Conservation (phyloP, 2,888 invertebrate genomes). For the Dendrolimus houi region DNA sequence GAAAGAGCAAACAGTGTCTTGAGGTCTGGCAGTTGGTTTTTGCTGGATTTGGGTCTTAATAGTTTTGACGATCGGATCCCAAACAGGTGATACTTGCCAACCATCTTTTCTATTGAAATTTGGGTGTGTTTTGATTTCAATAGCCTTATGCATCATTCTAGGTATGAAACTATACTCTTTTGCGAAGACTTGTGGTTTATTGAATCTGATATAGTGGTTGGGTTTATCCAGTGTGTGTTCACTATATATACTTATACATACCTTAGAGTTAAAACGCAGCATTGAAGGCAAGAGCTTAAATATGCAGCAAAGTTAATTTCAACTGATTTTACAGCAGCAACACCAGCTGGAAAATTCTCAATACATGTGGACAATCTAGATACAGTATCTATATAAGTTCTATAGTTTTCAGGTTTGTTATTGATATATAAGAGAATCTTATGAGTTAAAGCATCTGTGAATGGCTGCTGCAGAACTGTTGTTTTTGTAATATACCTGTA, state of each 20-base stretch:
- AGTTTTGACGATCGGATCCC: too few relatives aligned
- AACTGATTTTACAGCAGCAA: constrained; percentile 28
- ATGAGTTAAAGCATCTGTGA: constrained; percentile 26
- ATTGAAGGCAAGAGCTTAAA: constrained; percentile 28
- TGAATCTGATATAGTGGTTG: too few relatives aligned
- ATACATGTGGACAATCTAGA: constrained; percentile 38
- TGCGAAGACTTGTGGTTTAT: too few relatives aligned
- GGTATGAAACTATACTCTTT: too few relatives aligned
- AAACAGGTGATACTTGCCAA: too few relatives aligned
- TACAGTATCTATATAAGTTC: constrained; percentile 25
- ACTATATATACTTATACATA: constrained; percentile 11
- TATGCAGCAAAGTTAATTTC: constrained; percentile 29
- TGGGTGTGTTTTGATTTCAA: too few relatives aligned
- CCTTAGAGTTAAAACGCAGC: constrained; percentile 34
- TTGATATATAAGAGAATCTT: constrained; percentile 22
- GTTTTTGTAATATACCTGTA: constrained; percentile 47
- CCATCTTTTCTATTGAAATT: too few relatives aligned
- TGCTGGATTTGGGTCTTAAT: too few relatives aligned
- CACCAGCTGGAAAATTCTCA: constrained; percentile 52
- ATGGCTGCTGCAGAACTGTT: constrained; percentile 28
- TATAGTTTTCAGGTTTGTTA: constrained; percentile 12
- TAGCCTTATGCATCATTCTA: too few relatives aligned
- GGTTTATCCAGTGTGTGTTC: too few relatives aligned
- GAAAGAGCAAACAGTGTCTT: too few relatives aligned
- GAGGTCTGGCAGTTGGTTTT: too few relatives aligned